These are phyloP conservation scores for Eueides isabella DNA, from an alignment of 1,140 invertebrate genomes.

Conservation along the genomic window DNA sequence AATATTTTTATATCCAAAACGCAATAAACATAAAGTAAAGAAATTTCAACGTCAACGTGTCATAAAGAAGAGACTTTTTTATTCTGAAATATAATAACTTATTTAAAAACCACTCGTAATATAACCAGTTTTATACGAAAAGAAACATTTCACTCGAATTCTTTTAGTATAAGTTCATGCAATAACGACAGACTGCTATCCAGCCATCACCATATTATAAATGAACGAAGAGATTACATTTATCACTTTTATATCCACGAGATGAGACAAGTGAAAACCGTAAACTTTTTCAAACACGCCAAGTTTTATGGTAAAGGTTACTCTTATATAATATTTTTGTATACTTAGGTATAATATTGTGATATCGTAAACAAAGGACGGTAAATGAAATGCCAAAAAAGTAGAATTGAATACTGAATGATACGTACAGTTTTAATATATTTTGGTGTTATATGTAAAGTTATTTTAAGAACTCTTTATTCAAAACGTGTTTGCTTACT, in stretches of 20 bases:
- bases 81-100: background rate
- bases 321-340: background rate
- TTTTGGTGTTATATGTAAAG: too few relatives aligned
- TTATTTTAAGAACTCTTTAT: too few relatives aligned
- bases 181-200: slow-evolving; percentile 6
- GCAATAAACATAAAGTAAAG: background rate
- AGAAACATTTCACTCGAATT: background rate
- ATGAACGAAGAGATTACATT: slow-evolving; percentile 10
- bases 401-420: too few relatives aligned
- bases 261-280: slow-evolving; percentile 9
- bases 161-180: background rate
- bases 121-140: slow-evolving; percentile 11
- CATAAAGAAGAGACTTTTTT: background rate
- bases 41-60: background rate
- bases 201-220: slow-evolving; percentile 1
- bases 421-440: too few relatives aligned
- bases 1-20: background rate
- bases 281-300: slow-evolving; percentile 3
- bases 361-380: too few relatives aligned
- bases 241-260: slow-evolving; percentile 10
- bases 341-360: background rate
- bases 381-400: too few relatives aligned
- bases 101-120: background rate
- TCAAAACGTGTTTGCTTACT: too few relatives aligned
- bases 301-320: background rate